Base-by-base conservation (phyloP, 2,113 vertebrate species). In the Struthidea cinerea region DNA sequence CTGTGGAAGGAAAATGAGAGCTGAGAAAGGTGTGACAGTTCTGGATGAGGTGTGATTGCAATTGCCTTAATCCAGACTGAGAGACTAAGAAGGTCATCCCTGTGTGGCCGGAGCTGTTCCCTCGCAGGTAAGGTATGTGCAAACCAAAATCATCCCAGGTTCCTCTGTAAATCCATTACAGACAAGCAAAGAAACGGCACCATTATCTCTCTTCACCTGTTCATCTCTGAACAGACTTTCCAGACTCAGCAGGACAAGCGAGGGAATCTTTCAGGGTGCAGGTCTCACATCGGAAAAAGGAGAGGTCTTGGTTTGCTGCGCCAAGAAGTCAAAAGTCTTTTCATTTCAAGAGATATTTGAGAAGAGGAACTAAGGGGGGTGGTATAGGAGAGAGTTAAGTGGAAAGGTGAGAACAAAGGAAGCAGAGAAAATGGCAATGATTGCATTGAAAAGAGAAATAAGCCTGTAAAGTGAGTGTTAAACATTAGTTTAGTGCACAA, bases 1-100 rank as follows among this genome's bases (percentile, higher is more conserved):
- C 52, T 84, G 30, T 44, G 46, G 57, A 84, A 93, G 33, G 37
- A 90, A 94, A 89, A 97, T 50, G 52, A 81, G 69, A 83, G 56
- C 67, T 60, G 49, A 84, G 63, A 35, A 84, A 91, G 41, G 30
- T 67, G 75, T 55, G 50, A 55, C 11, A 18, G 46, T 24, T 88
- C 78, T 53, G 77, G 49, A 50, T 2, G 5, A 94, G 39, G 27
- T 53, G 60, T 65, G 32, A 33, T 60, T 52, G 53, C 69, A 68
- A 46, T 39, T 6, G 3, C 59, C 52, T 82, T 70, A 70, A 50
- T 26, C 35, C n/a, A 73, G 47, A 19, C 28, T 70, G 19, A 42
- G 47, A 22, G 23, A 68, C 46, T 35, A 13, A 46, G 46, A 50
- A 84, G 50, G 50, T 77, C 56, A 46, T n/a, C 44, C 37, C 44